Base-by-base conservation (phyloP, 35 echinoderm and acorn worm species). In the Hemicentrotus pulcherrimus region DNA sequence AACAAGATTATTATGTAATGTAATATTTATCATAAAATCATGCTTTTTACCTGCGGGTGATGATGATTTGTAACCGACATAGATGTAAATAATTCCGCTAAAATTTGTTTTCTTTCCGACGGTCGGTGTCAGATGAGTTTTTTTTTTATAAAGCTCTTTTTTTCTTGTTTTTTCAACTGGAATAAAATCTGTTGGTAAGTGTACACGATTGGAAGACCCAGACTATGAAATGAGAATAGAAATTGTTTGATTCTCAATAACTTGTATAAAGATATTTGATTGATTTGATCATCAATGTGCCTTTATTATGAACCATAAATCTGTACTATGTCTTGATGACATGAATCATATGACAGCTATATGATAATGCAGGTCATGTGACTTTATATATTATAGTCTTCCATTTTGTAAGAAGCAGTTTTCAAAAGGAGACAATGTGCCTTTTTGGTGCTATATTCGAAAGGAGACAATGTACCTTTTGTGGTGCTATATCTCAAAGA, bases 121-220 rank as follows among this genome's bases (percentile, higher is more conserved):
- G 46, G 88, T 90, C 88, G 88, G 88, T 90, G 32, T 90, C 6
- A 90, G 88, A 78, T 90, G 46, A 90, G 32, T 47, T 90, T 90
- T 90, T 47, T 90, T 90, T 90, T 31, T 90, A 46, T 90, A 90
- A 47, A 90, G 88, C 88, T 45, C 65, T 55, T 55, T 55, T 55
- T 55, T 55, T 15, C 15, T 28, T n/a, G 19, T n/a, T 78, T 78
- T 90, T 90, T 90, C 88, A 24, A 46, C 88, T 45, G 46, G 88
- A 90, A 90, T 90, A 90, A 90, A 90, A 18, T 90, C n/a, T 90
- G 46, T 90, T 22, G 88, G 18, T 47, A 90, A 33, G 12, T 90
- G 88, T 90, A 90, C 15, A 90, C 18, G 13, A n/a, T 2, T 12
- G 32, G 14, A 45, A 18, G 32, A 45, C 46, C 46, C 88, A 90